Evolutionary conservation across 2,113 vertebrate species (phyloP).

Genomic region (Spilogale gracilis): DNA sequence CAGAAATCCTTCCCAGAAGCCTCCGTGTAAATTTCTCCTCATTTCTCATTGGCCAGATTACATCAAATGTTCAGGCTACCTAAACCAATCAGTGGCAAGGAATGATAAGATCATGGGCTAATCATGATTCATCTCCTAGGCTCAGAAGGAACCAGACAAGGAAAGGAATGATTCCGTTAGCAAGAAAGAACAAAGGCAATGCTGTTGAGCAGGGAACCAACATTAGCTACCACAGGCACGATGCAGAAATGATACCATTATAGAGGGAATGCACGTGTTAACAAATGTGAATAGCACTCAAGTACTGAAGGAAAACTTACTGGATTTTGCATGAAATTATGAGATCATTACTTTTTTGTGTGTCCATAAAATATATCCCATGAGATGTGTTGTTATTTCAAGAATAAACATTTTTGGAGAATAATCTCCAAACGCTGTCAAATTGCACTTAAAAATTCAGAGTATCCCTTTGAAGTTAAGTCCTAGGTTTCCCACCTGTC

Average conservation of each 20-base stretch:
- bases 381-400: not conserved
- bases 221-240: not conserved
- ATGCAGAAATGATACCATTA: not conserved
- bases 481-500: not conserved
- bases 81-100: not conserved
- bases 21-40: not conserved
- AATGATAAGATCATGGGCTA: not conserved
- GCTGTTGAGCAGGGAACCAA: not conserved
- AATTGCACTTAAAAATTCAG: conserved; percentile 18
- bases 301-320: not conserved
- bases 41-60: not conserved
- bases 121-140: not conserved
- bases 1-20: not conserved
- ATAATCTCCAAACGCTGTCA: not conserved
- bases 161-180: not conserved
- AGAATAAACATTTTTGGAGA: conserved; percentile 1
- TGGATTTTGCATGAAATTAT: not conserved
- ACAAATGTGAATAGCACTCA: not conserved
- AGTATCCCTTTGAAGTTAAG: not conserved
- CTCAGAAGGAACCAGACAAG: not conserved
- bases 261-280: not conserved
- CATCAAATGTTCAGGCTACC: not conserved
- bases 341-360: not conserved
- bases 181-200: not conserved
- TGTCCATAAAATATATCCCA: not conserved